A percentile compares a stretch with the other conserved stretches of the same genome.
phyloP scores from a whole-genome alignment of 2,888 invertebrate genomes.

The Melanargia galathea region DNA sequence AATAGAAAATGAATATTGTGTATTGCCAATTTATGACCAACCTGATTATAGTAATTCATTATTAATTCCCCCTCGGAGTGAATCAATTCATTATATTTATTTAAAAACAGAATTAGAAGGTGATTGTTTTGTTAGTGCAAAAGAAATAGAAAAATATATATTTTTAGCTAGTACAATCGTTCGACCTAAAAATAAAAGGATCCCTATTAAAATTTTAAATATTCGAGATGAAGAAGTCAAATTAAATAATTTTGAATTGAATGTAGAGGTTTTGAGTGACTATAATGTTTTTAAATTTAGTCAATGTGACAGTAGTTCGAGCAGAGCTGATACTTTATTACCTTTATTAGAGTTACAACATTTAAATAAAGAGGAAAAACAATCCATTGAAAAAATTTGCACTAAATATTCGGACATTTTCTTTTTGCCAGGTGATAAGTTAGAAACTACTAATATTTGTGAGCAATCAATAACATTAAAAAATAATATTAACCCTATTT shows the following conservation, averaged over 20 bases:
- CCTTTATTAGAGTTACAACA: constrained; percentile 22
- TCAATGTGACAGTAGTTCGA: constrained; percentile 5
- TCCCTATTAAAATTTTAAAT: constrained; percentile 35
- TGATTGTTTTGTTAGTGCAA: constrained; percentile 1
- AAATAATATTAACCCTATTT: constrained; percentile 31
- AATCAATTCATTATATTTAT: constrained; percentile 15
- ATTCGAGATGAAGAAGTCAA: constrained; percentile 29
- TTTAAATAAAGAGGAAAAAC: constrained; percentile 25
- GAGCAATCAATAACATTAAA: constrained; percentile 34
- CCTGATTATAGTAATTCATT: not conserved
- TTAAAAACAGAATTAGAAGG: not conserved
- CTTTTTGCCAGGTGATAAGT: constrained; percentile 33
- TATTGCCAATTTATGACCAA: too few species aligned
- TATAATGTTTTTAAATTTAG: constrained; percentile 26
- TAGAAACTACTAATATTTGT: constrained; percentile 31
- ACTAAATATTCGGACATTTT: constrained; percentile 36
- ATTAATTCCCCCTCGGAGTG: not conserved
- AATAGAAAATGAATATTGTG: too few species aligned
- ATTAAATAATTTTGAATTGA: constrained; percentile 20
- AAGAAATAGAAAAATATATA: constrained; percentile 8
- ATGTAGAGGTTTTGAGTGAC: constrained; percentile 17
- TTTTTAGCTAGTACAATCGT: constrained; percentile 5
- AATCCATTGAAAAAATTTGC: constrained; percentile 30
- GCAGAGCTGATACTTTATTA: constrained; percentile 25
- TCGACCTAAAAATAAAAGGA: constrained; percentile 14